Evolutionary conservation across 2,888 invertebrate genomes (phyloP).

Genomic region (Lomographa bimaculata): DNA sequence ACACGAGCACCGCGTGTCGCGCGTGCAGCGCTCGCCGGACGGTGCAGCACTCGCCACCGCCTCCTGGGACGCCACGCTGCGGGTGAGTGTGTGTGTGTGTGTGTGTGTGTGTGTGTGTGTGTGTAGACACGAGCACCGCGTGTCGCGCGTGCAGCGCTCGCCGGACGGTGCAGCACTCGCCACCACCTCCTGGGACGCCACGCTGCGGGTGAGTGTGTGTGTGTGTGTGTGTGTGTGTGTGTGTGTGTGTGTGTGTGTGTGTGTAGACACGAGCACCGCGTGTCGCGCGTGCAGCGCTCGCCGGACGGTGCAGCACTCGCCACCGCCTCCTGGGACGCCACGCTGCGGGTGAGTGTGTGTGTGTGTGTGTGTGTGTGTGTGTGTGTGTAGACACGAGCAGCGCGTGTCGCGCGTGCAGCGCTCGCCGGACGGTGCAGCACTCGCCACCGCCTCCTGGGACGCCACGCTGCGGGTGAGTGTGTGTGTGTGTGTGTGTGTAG

Average conservation of each 20-base stretch:
- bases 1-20: slow-evolving; percentile 97
- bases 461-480: slow-evolving; percentile 84
- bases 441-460: slow-evolving; percentile 98
- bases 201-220: slow-evolving; percentile 86
- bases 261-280: slow-evolving; percentile 98
- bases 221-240: no score
- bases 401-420: slow-evolving; percentile 95
- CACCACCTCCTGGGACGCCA: slow-evolving; percentile 96
- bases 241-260: slow-evolving; percentile 94
- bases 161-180: slow-evolving; percentile 99
- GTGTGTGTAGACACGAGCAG: slow-evolving; percentile 99
- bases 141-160: slow-evolving; percentile 95
- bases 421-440: slow-evolving; percentile 98
- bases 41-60: slow-evolving; percentile 98
- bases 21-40: slow-evolving; percentile 97
- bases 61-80: slow-evolving; percentile 90
- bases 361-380: slow-evolving; percentile 95
- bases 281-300: slow-evolving; percentile 95
- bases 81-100: slow-evolving; percentile 91
- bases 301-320: slow-evolving; percentile 99
- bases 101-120: no score
- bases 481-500: slow-evolving; percentile 96
- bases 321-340: slow-evolving; percentile 99
- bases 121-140: no score
- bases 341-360: slow-evolving; percentile 92